Base-by-base conservation (phyloP, 1,140 invertebrate genomes). In the Dolichoris vasculosae region DNA sequence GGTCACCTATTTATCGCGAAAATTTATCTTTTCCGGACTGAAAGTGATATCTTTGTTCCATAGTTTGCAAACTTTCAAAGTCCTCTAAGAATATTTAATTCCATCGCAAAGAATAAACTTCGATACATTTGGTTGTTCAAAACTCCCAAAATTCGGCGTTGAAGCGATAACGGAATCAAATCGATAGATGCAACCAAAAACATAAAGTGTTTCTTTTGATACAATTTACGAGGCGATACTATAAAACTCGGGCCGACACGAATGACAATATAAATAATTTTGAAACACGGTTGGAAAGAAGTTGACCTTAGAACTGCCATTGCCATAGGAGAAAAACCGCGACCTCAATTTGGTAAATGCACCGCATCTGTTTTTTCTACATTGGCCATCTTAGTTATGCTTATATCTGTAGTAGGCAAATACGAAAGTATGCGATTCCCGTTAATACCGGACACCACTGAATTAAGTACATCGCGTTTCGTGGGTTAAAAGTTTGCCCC, bases 291-390 rank as follows among this genome's bases (percentile, higher is more conserved):
- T 67, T 11, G 11, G 20, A 30, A 67, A 32, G n/a, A 32, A 35
- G 7, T 35, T 35, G 15, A 35, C n/a, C 63, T 30, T 35, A 35
- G 1, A 15, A 32, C 7, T 64, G 11, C 6, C 35, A 26, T 67
- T 67, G 59, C 15, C 35, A 7, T 15, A 30, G 23, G 26, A 38
- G 63, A 30, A 13, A 20, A 40, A 23, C n/a, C 63, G 63, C 78
- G 78, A 67, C 78, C 78, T 80, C 63, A 80, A 80, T 80, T 80
- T 23, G 38, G 43, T 80, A 67, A 80, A 80, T 67, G 40, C 40
- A 38, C 32, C 20, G 7, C n/a, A 7, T 26, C 46, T 67, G 4
- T 30, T 2, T 67, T 67, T 67, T 67, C 63, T 32, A 15, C n/a
- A 35, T 67, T 35, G n/a, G 7, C 7, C 13, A 30, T 64, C 26